Conservation (phyloP, 2,888 invertebrate genomes). For the Aethes cnicana region DNA sequence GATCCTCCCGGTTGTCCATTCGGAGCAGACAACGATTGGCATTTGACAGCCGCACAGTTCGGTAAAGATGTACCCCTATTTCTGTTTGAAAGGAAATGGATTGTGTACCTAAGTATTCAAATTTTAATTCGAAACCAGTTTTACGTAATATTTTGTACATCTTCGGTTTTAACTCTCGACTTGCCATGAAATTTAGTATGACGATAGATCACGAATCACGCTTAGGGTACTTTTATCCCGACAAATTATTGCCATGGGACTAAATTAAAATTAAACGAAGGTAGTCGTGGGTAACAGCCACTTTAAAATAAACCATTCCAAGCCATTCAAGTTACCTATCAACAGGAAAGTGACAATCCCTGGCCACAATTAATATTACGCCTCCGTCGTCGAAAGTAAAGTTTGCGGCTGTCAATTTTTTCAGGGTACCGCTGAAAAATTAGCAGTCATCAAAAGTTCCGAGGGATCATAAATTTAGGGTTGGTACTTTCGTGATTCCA, state of each 20-base stretch:
- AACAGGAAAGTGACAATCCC: too few relatives aligned
- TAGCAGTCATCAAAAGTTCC: conserved; percentile 70
- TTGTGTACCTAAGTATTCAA: background rate
- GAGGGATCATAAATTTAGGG: conserved; percentile 69
- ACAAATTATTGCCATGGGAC: too few relatives aligned
- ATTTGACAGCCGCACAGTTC: conserved; percentile 54
- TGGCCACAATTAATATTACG: conserved; percentile 50
- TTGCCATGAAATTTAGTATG: too few relatives aligned
- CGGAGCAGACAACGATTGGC: conserved; percentile 59
- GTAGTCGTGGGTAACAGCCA: too few relatives aligned
- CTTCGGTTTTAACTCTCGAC: too few relatives aligned
- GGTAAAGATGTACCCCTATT: conserved; percentile 23
- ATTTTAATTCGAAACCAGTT: too few relatives aligned
- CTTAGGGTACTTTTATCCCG: too few relatives aligned
- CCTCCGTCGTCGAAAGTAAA: conserved; percentile 45
- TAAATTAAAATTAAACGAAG: too few relatives aligned
- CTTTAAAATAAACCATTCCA: too few relatives aligned
- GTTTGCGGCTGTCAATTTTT: conserved; percentile 52
- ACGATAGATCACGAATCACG: too few relatives aligned
- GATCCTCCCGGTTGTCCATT: conserved; percentile 63
- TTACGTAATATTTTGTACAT: too few relatives aligned
- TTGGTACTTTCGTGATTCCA: conserved; percentile 67
- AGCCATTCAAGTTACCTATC: too few relatives aligned
- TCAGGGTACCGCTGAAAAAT: conserved; percentile 61
- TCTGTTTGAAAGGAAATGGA: background rate